These are phyloP conservation scores for Thermophis baileyi DNA, from an alignment of 2,113 vertebrate genomes.

Conservation along the genomic window DNA sequence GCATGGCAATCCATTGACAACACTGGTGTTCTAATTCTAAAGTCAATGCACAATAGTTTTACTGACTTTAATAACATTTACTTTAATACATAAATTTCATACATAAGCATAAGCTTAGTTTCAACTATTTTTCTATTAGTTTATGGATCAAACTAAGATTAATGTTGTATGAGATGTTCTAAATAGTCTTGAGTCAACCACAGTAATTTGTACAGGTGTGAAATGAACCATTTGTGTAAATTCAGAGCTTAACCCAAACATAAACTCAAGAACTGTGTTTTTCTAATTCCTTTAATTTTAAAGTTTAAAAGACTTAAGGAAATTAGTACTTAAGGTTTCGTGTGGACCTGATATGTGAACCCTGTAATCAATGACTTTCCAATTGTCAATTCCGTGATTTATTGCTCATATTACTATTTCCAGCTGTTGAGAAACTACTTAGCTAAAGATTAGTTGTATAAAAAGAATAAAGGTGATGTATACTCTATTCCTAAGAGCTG, in stretches of 20 bases:
- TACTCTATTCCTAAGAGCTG: neutral
- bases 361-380: neutral
- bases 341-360: neutral
- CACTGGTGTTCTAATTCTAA: neutral
- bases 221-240: conserved; percentile 6
- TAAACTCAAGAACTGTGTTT: neutral
- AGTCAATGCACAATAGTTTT: neutral
- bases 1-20: neutral
- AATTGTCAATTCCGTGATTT: neutral
- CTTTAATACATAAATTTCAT: neutral
- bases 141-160: neutral
- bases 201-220: conserved; percentile 1
- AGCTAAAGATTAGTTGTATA: neutral
- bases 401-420: conserved; percentile 5
- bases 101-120: neutral
- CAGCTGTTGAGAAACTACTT: neutral
- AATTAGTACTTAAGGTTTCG: neutral
- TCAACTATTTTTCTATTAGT: neutral
- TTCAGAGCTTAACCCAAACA: neutral
- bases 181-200: neutral
- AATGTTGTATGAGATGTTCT: neutral
- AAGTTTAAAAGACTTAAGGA: neutral
- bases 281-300: neutral
- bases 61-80: neutral
- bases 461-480: neutral